Percentiles rank a stretch among this genome's conserved stretches.
Conservation (phyloP, 1,140 invertebrate genomes). For the Eciton burchellii region DNA sequence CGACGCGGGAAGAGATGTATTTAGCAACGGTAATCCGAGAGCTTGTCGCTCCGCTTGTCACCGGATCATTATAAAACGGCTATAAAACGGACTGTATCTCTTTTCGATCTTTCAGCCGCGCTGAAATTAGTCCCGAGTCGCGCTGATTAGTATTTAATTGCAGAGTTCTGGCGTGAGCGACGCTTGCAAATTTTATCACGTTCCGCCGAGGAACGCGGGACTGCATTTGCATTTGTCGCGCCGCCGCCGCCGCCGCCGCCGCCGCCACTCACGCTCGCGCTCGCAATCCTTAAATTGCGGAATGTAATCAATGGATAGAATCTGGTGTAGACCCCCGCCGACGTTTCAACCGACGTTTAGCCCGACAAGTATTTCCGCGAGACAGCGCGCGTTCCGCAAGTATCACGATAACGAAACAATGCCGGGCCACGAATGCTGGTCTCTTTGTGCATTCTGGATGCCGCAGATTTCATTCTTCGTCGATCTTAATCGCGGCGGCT, state of each 20-base stretch:
- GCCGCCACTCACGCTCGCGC: slow-evolving; percentile 41
- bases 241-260: slow-evolving; percentile 34
- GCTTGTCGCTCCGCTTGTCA: slow-evolving; percentile 33
- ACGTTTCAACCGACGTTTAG: slow-evolving; percentile 37
- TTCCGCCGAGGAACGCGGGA: slow-evolving; percentile 51
- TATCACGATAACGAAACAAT: slow-evolving; percentile 31
- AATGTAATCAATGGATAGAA: slow-evolving; percentile 58
- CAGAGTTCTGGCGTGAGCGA: slow-evolving; percentile 54
- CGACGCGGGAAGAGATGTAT: too few relatives aligned
- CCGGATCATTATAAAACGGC: background rate
- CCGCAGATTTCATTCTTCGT: slow-evolving; percentile 16
- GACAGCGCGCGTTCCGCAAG: background rate
- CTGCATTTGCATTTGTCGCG: slow-evolving; percentile 57
- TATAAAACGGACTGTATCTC: slow-evolving; percentile 6
- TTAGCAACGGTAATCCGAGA: background rate
- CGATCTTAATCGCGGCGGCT: background rate
- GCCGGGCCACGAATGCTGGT: slow-evolving; percentile 2
- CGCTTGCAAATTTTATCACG: slow-evolving; percentile 61
- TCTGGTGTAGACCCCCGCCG: slow-evolving; percentile 29
- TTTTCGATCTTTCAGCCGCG: slow-evolving; percentile 39
- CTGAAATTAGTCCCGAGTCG: slow-evolving; percentile 47
- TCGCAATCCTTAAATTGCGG: slow-evolving; percentile 58
- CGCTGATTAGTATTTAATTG: slow-evolving; percentile 62
- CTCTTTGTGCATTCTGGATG: background rate
- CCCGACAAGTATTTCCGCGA: background rate